Evolutionary conservation across 1,140 invertebrate species (phyloP).

Genomic region (Pollicipes pollicipes): DNA sequence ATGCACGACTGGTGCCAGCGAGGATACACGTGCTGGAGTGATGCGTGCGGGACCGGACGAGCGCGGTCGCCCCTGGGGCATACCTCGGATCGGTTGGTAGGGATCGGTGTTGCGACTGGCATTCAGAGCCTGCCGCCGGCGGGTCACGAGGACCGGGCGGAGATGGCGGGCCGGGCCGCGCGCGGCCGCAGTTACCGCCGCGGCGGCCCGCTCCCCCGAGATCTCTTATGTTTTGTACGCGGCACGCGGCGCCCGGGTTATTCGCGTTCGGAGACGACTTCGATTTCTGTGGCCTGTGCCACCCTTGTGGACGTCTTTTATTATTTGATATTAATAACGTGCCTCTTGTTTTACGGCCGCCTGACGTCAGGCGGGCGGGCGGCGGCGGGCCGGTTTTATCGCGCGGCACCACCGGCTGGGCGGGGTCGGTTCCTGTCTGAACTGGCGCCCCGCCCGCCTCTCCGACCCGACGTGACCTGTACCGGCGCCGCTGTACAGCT

Average conservation of each 20-base stretch:
- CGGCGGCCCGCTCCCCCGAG: background rate
- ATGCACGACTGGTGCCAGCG: no score
- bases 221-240: constrained; percentile 1
- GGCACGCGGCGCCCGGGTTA: background rate
- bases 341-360: background rate
- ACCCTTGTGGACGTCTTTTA: background rate
- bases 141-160: background rate
- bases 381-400: background rate
- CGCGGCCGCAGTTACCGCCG: no score
- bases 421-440: no score
- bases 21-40: no score
- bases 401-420: background rate
- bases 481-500: background rate
- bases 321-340: constrained; percentile 1
- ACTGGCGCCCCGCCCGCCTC: background rate
- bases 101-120: no score
- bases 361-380: background rate
- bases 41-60: no score
- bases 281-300: background rate
- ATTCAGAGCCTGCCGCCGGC: background rate
- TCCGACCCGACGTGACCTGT: no score
- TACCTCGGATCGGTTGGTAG: no score
- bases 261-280: background rate
- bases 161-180: no score
- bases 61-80: no score